Evolutionary conservation across 2,113 vertebrate species (phyloP).

Genomic region (Hippocampus comes): DNA sequence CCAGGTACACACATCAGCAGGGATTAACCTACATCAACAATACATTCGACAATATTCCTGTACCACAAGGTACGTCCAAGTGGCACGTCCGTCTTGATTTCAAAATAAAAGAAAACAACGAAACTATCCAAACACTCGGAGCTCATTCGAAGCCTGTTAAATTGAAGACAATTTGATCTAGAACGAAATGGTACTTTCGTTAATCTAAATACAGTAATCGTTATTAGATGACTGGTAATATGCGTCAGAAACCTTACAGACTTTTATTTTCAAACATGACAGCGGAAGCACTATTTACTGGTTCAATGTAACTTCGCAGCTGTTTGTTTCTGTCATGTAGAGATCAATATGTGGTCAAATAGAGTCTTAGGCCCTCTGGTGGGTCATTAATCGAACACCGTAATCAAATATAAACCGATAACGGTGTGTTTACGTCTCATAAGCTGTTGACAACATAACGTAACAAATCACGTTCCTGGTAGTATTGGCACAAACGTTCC

Average conservation of each 20-base stretch:
- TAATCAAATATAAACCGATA: not conserved
- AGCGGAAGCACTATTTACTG: not conserved
- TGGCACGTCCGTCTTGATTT: not conserved
- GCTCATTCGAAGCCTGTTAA: not conserved
- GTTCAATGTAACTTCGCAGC: not conserved
- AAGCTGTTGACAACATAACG: not conserved
- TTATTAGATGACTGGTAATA: not conserved
- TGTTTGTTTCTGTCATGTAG: slow-evolving; percentile 1
- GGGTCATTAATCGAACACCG: not conserved
- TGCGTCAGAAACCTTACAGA: not conserved
- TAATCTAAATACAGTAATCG: not conserved
- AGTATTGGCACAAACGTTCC: not conserved
- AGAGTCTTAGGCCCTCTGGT: not conserved
- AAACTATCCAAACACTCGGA: not conserved
- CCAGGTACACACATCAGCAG: not conserved
- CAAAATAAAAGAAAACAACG: not conserved
- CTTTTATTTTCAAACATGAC: not conserved
- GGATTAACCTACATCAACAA: not conserved
- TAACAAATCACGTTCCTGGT: not conserved
- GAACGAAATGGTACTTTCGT: not conserved
- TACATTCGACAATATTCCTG: not conserved
- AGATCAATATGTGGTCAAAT: slow-evolving; percentile 8
- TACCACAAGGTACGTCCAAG: not conserved
- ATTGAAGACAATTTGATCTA: not conserved
- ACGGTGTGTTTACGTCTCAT: not conserved